phyloP scores from a whole-genome alignment of 2,797 vertebrate species.

The Kryptopterus vitreolus region DNA sequence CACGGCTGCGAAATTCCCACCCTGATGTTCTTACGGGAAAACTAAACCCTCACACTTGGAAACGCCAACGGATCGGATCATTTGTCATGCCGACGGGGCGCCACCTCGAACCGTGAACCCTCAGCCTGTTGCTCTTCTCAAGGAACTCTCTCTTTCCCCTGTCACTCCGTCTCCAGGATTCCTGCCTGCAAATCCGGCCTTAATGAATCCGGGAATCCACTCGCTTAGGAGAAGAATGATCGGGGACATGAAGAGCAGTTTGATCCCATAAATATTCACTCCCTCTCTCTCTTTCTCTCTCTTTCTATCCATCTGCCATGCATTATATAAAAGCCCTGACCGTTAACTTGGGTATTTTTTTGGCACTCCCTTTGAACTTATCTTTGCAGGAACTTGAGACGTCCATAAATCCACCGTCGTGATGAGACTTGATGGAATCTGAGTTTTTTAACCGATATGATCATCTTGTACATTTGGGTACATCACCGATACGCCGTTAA shows the following conservation, averaged over 20 bases:
- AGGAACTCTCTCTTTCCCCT: neutral
- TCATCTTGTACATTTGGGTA: neutral
- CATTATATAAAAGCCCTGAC: constrained; percentile 36
- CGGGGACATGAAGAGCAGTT: constrained; percentile 52
- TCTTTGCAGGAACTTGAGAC: constrained; percentile 33
- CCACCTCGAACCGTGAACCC: neutral
- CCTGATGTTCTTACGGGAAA: neutral
- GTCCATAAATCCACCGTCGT: constrained; percentile 40
- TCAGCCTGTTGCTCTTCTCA: constrained; percentile 5
- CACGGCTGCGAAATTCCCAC: too few species aligned
- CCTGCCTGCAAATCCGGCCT: constrained; percentile 26
- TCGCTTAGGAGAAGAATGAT: constrained; percentile 55
- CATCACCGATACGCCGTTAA: neutral
- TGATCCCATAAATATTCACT: constrained; percentile 47
- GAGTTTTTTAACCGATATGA: neutral
- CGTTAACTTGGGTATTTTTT: constrained; percentile 24
- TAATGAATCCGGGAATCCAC: constrained; percentile 53
- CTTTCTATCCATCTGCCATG: constrained; percentile 55
- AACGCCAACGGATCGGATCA: constrained; percentile 18
- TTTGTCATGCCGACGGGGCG: neutral
- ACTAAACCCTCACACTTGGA: neutral
- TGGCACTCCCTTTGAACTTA: constrained; percentile 46
- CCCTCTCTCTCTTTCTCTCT: constrained; percentile 50
- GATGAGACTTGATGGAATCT: constrained; percentile 30
- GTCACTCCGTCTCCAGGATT: too few species aligned